Evolutionary conservation across 2,888 invertebrate genomes (phyloP).

Genomic region (Cyaniris semiargus): DNA sequence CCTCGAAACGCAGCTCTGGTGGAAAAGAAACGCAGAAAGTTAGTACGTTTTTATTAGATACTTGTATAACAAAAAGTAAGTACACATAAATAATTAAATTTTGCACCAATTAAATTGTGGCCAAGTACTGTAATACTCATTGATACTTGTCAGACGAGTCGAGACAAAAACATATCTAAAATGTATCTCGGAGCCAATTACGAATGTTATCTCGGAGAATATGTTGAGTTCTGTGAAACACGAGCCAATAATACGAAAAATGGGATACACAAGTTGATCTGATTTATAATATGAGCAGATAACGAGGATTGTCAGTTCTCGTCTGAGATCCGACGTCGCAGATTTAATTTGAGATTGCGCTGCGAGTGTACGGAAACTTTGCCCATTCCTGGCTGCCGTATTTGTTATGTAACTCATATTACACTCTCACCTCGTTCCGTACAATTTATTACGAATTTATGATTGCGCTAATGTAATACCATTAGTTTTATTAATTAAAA

Average conservation of each 20-base stretch:
- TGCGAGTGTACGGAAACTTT: conserved; percentile 59
- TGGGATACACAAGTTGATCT: conserved; percentile 37
- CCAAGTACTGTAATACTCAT: no score
- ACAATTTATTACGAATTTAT: conserved; percentile 32
- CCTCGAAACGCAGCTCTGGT: no score
- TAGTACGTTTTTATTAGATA: no score
- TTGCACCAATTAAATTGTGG: no score
- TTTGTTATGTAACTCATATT: conserved; percentile 53
- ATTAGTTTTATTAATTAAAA: conserved; percentile 15
- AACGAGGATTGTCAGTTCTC: conserved; percentile 48
- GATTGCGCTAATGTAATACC: conserved; percentile 28
- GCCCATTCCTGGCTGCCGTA: conserved; percentile 56
- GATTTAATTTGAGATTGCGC: conserved; percentile 77
- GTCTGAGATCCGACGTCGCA: conserved; percentile 57
- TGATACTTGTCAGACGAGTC: background rate
- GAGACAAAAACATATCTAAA: background rate
- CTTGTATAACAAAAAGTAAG: no score
- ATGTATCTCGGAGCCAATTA: conserved; percentile 1
- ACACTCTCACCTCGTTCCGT: conserved; percentile 36
- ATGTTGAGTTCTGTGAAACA: conserved; percentile 23
- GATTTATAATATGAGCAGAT: conserved; percentile 36
- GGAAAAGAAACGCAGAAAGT: no score
- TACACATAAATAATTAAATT: no score
- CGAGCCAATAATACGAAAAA: conserved; percentile 31
- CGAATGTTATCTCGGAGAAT: background rate